Conservation (phyloP, 2,888 invertebrate species). For the Scaeva pyrastri region DNA sequence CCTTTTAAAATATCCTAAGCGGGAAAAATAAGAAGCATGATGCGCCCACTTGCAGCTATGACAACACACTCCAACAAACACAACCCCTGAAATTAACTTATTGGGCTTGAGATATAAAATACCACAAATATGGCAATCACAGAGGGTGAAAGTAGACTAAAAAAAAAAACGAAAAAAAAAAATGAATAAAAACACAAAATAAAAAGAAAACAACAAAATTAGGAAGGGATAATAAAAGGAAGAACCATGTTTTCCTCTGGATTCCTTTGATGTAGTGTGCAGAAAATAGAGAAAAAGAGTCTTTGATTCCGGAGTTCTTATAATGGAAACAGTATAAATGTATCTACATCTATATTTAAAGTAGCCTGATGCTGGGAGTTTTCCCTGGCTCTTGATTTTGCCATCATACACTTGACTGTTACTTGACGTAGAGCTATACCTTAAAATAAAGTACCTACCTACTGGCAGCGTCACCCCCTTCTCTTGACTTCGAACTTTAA, state of each 20-base stretch:
- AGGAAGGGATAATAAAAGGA: constrained; percentile 70
- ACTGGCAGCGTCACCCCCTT: constrained; percentile 8
- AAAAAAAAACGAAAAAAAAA: constrained; percentile 16
- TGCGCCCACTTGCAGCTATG: constrained; percentile 73
- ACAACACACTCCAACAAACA: constrained; percentile 54
- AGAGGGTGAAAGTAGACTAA: constrained; percentile 64
- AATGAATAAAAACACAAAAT: constrained; percentile 30
- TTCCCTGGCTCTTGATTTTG: constrained; percentile 56
- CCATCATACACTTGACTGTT: constrained; percentile 39
- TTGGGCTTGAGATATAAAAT: constrained; percentile 74
- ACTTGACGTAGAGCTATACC: constrained; percentile 32
- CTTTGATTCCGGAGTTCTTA: constrained; percentile 66
- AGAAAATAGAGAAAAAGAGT: constrained; percentile 61
- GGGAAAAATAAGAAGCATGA: constrained; percentile 51
- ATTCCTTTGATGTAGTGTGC: constrained; percentile 72
- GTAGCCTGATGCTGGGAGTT: constrained; percentile 22
- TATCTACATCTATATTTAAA: constrained; percentile 8
- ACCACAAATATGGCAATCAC: constrained; percentile 74
- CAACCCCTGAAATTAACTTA: constrained; percentile 71
- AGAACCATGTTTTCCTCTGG: constrained; percentile 64
- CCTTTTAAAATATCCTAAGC: constrained; percentile 69
- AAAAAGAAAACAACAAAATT: constrained; percentile 46
- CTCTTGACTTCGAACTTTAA: background rate
- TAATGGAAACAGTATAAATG: constrained; percentile 55
- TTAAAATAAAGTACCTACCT: constrained; percentile 49